Evolutionary conservation across 2,797 vertebrate species (phyloP).

Genomic region (Lates japonicus): DNA sequence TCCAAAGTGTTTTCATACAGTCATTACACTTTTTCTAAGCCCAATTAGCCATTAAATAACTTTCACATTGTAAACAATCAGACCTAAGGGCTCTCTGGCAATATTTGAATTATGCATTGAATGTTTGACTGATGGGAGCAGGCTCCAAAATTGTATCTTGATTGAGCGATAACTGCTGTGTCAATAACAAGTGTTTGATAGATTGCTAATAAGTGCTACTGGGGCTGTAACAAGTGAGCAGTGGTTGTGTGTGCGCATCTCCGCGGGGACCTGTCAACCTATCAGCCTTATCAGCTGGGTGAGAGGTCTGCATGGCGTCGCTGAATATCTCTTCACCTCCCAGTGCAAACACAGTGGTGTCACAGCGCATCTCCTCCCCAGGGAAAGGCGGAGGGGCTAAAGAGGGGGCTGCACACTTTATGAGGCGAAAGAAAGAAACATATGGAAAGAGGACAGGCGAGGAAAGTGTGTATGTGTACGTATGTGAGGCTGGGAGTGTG

Average conservation of each 20-base stretch:
- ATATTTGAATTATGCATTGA: constrained; percentile 53
- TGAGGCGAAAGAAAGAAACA: constrained; percentile 78
- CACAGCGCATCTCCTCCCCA: constrained; percentile 58
- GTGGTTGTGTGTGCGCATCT: constrained; percentile 42
- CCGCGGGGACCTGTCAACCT: constrained; percentile 72
- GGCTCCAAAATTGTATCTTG: constrained; percentile 57
- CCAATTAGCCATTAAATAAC: neutral
- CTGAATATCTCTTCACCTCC: constrained; percentile 81
- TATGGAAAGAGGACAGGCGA: constrained; percentile 79
- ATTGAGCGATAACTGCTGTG: constrained; percentile 72
- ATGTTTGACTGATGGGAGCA: constrained; percentile 53
- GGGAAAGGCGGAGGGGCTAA: constrained; percentile 61
- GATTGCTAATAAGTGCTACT: constrained; percentile 77
- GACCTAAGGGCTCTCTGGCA: constrained; percentile 3
- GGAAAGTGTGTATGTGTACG: constrained; percentile 45
- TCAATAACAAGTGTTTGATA: constrained; percentile 82
- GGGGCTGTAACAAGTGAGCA: constrained; percentile 81
- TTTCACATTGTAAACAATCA: constrained; percentile 23
- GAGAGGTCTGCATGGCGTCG: constrained; percentile 76
- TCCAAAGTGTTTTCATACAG: neutral
- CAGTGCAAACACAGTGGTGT: constrained; percentile 65
- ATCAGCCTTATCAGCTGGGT: constrained; percentile 79
- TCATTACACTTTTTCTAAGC: neutral
- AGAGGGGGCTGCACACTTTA: constrained; percentile 73
- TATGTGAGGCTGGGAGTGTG: constrained; percentile 50